Evolutionary conservation across 2,113 vertebrate species (phyloP).

Genomic region (Muntiacus muntjak): DNA sequence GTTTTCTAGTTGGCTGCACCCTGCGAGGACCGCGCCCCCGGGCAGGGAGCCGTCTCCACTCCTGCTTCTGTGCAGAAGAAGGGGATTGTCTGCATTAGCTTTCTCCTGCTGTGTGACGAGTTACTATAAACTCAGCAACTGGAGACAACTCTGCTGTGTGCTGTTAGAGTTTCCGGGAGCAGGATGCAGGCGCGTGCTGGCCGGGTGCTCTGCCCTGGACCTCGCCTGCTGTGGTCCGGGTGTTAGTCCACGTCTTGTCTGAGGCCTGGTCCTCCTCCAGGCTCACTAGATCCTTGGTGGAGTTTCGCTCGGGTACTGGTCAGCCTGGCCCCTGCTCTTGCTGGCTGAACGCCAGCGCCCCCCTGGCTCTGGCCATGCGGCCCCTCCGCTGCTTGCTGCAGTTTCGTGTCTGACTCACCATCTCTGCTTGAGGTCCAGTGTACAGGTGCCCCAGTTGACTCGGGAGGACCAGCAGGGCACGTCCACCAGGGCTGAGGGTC

Average conservation of each 20-base stretch:
- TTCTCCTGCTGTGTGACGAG: not conserved
- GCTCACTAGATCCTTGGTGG: not conserved
- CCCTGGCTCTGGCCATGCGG: not conserved
- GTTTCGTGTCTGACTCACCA: not conserved
- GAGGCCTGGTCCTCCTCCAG: not conserved
- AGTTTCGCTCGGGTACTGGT: not conserved
- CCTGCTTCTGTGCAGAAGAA: not conserved
- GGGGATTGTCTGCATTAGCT: not conserved
- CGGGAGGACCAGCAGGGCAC: accelerated
- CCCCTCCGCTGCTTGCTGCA: not conserved
- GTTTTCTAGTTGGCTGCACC: not conserved
- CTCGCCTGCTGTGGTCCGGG: not conserved
- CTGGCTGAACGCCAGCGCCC: not conserved
- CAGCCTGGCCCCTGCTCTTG: accelerated
- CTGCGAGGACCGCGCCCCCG: accelerated
- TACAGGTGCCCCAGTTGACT: not conserved
- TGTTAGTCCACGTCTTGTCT: not conserved
- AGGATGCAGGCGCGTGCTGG: not conserved
- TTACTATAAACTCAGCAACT: not conserved
- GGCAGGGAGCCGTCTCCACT: not conserved
- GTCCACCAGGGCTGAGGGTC: not conserved
- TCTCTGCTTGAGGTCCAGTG: not conserved
- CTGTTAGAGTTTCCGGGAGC: not conserved
- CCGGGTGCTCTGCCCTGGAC: not conserved
- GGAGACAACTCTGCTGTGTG: not conserved